Percentiles rank a stretch among this genome's conserved stretches.
Conservation (phyloP, 2,797 vertebrate genomes). For the Peromyscus melanophrys region DNA sequence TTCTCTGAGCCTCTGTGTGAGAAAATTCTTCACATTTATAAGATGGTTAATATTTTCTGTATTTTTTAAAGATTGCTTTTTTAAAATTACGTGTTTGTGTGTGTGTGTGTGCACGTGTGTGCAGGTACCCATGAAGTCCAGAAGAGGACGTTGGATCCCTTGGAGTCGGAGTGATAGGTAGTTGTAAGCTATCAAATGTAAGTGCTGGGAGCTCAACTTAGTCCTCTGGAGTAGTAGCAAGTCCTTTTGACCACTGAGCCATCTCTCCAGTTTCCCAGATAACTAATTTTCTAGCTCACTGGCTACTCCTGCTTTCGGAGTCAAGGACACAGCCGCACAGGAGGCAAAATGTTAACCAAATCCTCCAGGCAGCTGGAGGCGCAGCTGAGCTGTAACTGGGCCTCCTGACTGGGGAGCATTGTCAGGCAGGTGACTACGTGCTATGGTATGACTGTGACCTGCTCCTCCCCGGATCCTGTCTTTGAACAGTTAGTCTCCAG, state of each 20-base stretch:
- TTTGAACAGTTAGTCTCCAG: neutral
- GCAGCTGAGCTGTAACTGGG: neutral
- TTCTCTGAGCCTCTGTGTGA: neutral
- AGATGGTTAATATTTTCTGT: neutral
- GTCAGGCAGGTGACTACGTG: neutral
- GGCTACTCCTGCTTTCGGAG: neutral
- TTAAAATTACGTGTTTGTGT: neutral
- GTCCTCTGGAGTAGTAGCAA: too few species aligned
- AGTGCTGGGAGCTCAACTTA: neutral
- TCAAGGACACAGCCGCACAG: neutral
- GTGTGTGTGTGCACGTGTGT: neutral
- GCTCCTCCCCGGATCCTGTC: neutral
- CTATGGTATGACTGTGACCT: neutral
- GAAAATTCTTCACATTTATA: constrained; percentile 41
- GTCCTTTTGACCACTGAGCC: neutral
- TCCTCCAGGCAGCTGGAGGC: neutral
- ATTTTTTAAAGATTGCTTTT: neutral
- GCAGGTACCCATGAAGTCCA: neutral
- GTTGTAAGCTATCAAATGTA: neutral
- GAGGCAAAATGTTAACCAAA: neutral
- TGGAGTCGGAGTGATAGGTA: neutral
- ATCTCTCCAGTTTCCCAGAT: neutral
- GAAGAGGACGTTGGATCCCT: neutral
- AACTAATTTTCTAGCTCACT: constrained; percentile 12
- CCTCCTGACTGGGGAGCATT: neutral